phyloP scores from a whole-genome alignment of 1,140 invertebrate genomes.

The Rhizoglyphus robini region DNA sequence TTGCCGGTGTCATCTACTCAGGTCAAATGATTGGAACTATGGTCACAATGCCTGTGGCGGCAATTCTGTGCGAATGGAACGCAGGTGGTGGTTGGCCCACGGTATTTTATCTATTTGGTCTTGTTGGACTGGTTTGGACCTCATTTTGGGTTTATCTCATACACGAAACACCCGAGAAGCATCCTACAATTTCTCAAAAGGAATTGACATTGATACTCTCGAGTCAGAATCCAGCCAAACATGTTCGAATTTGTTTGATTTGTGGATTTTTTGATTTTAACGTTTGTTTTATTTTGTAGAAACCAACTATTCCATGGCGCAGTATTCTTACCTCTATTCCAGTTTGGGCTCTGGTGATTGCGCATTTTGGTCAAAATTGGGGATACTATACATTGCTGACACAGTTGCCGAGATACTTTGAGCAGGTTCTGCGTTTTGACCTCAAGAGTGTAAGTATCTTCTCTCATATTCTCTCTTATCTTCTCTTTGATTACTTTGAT shows the following conservation, averaged over 20 bases:
- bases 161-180: constrained; percentile 65
- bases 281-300: too few relatives aligned
- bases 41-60: constrained; percentile 27
- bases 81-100: constrained; percentile 47
- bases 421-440: constrained; percentile 68
- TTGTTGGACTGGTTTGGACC: constrained; percentile 62
- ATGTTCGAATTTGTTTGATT: too few relatives aligned
- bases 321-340: constrained; percentile 59
- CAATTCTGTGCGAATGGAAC: constrained; percentile 35
- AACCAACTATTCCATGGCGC: constrained; percentile 57
- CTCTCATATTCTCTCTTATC: too few relatives aligned
- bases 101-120: constrained; percentile 55
- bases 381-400: constrained; percentile 88
- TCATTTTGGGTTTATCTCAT: constrained; percentile 66
- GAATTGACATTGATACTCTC: constrained; percentile 70
- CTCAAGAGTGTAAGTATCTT: constrained; percentile 66
- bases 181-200: constrained; percentile 64
- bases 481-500: too few relatives aligned
- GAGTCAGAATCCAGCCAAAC: too few relatives aligned
- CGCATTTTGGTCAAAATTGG: constrained; percentile 80
- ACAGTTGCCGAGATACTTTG: constrained; percentile 84
- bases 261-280: too few relatives aligned
- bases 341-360: constrained; percentile 80
- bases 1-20: constrained; percentile 22
- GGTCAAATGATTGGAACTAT: constrained; percentile 32